Conservation (phyloP, 2,113 vertebrate species). For the Crotophaga sulcirostris region DNA sequence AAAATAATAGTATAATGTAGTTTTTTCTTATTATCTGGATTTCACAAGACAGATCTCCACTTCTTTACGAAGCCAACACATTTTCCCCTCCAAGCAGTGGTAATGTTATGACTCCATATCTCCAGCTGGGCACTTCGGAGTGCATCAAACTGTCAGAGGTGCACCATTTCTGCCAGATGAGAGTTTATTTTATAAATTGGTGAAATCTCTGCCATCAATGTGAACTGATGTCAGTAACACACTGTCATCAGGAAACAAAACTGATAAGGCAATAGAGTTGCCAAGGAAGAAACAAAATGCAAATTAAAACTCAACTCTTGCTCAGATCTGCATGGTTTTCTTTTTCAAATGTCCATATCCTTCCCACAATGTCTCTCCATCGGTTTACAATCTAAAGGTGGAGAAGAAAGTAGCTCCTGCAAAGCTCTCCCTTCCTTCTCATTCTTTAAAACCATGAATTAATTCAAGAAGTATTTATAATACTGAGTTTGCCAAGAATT, state of each 20-base stretch:
- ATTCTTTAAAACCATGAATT: background rate
- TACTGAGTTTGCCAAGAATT: background rate
- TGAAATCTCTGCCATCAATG: background rate
- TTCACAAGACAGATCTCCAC: background rate
- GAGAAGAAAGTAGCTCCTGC: background rate
- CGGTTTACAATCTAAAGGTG: background rate
- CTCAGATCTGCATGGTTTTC: background rate
- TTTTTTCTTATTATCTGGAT: background rate
- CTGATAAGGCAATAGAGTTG: background rate
- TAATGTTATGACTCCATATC: background rate
- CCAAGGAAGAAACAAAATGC: conserved; percentile 8
- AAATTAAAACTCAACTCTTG: background rate
- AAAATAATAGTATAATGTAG: background rate
- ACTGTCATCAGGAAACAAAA: conserved; percentile 15
- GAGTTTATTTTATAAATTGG: background rate
- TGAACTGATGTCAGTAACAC: conserved; percentile 46
- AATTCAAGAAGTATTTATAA: background rate
- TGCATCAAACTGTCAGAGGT: background rate
- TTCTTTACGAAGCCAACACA: background rate
- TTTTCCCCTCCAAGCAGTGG: background rate
- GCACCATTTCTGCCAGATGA: background rate
- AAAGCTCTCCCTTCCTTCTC: background rate
- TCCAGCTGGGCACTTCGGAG: background rate
- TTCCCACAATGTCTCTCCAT: background rate
- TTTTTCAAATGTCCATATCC: background rate